Evolutionary conservation across 1,140 invertebrate genomes (phyloP).

Genomic region (Wiebesia pumilae): DNA sequence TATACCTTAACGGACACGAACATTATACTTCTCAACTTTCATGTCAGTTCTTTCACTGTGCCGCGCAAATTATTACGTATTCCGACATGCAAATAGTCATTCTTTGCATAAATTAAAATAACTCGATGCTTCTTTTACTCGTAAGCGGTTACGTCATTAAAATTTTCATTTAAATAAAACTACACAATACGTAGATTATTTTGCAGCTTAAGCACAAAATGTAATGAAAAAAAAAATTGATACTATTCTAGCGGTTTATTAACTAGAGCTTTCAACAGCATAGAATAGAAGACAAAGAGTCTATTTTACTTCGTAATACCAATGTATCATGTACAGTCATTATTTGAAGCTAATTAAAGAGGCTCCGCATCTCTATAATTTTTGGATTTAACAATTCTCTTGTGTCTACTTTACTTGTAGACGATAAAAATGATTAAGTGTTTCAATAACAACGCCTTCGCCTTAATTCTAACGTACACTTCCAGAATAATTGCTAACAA

Average conservation of each 20-base stretch:
- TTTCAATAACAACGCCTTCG: constrained; percentile 31
- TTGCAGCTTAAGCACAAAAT: neutral
- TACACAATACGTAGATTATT: neutral
- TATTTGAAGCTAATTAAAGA: constrained; percentile 52
- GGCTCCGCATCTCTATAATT: constrained; percentile 9
- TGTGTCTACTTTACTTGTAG: constrained; percentile 19
- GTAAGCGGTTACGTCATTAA: neutral
- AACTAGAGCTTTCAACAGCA: neutral
- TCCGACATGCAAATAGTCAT: constrained; percentile 25
- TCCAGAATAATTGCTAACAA: neutral
- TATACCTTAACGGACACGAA: neutral
- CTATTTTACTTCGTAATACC: constrained; percentile 33
- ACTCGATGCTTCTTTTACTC: constrained; percentile 3
- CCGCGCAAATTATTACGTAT: constrained; percentile 39
- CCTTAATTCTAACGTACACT: neutral
- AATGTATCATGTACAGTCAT: neutral
- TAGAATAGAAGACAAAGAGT: constrained; percentile 23
- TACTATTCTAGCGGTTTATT: constrained; percentile 21
- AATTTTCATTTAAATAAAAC: neutral
- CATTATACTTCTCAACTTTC: constrained; percentile 1
- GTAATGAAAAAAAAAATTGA: neutral
- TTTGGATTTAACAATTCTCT: constrained; percentile 47
- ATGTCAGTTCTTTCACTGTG: constrained; percentile 5
- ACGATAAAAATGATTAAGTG: constrained; percentile 14
- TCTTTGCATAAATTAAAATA: constrained; percentile 45